phyloP scores from a whole-genome alignment of 2,888 invertebrate genomes.

The Brachynemurus nebulosus region DNA sequence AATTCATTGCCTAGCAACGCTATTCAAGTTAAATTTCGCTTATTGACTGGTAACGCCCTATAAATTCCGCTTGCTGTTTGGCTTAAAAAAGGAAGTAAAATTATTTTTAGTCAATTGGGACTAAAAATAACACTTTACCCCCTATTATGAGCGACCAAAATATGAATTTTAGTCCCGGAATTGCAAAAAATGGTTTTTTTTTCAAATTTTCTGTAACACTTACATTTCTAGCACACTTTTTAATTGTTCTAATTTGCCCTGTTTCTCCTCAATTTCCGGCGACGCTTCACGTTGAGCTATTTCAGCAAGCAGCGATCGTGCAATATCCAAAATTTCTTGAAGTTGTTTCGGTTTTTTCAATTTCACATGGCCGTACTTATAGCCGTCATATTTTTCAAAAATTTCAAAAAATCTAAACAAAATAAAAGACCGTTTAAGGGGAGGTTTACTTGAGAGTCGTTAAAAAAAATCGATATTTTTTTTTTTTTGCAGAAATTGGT shows the following conservation, averaged over 20 bases:
- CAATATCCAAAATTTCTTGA: constrained; percentile 95
- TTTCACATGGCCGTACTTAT: constrained; percentile 91
- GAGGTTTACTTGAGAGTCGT: too few relatives aligned
- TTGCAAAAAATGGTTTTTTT: not conserved
- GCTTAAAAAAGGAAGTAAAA: too few relatives aligned
- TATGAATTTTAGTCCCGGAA: too few relatives aligned
- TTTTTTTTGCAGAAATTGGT: too few relatives aligned
- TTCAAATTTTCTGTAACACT: constrained; percentile 27
- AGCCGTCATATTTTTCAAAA: constrained; percentile 94
- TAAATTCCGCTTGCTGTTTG: too few relatives aligned
- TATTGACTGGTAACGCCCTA: too few relatives aligned
- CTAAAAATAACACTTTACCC: too few relatives aligned
- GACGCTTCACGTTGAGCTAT: constrained; percentile 79
- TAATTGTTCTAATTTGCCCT: constrained; percentile 91
- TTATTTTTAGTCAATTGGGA: too few relatives aligned
- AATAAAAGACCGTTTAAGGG: constrained; percentile 1
- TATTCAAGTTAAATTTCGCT: too few relatives aligned
- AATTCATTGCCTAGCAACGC: too few relatives aligned
- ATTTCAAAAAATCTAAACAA: constrained; percentile 83
- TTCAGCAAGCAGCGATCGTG: constrained; percentile 77
- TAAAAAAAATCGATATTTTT: too few relatives aligned
- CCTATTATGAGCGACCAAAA: too few relatives aligned
- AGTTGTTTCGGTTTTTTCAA: constrained; percentile 93
- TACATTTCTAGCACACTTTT: constrained; percentile 99
- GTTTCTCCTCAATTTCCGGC: constrained; percentile 91